phyloP scores from a whole-genome alignment of 2,113 vertebrate species.

The Arothron firmamentum region DNA sequence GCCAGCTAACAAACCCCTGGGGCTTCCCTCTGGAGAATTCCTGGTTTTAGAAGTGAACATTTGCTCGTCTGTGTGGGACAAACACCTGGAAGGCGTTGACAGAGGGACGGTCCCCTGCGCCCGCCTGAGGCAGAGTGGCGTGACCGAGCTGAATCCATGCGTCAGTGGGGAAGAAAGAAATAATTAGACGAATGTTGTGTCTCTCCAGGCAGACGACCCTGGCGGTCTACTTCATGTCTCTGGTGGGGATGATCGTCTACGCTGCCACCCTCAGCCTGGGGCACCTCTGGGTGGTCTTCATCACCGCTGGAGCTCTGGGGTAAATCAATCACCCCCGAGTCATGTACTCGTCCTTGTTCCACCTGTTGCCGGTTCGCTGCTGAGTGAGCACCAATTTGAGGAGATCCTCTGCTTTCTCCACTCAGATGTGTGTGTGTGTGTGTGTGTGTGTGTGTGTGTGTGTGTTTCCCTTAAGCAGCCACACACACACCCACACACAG shows the following conservation, averaged over 20 bases:
- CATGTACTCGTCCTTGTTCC: background rate
- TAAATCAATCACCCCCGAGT: conserved; percentile 58
- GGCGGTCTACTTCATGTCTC: conserved; percentile 83
- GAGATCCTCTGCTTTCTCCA: too few relatives aligned
- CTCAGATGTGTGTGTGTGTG: background rate
- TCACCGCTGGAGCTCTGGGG: conserved; percentile 88
- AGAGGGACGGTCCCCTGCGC: too few relatives aligned
- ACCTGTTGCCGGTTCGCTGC: too few relatives aligned
- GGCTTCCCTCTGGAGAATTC: too few relatives aligned
- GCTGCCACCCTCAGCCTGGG: conserved; percentile 81
- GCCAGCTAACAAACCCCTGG: too few relatives aligned
- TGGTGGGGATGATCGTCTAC: conserved; percentile 88
- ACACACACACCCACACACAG: background rate
- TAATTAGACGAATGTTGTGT: background rate
- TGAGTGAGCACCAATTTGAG: too few relatives aligned
- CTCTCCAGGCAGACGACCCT: conserved; percentile 85
- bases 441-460: background rate
- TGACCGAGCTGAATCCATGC: background rate
- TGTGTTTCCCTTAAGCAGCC: background rate
- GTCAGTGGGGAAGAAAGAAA: background rate
- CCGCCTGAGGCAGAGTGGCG: too few relatives aligned
- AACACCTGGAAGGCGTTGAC: too few relatives aligned
- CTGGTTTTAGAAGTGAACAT: too few relatives aligned
- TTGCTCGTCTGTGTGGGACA: too few relatives aligned
- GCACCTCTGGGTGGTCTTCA: conserved; percentile 89